phyloP scores from a whole-genome alignment of 2,797 vertebrate genomes.

The Ctenosaura bakeri region DNA sequence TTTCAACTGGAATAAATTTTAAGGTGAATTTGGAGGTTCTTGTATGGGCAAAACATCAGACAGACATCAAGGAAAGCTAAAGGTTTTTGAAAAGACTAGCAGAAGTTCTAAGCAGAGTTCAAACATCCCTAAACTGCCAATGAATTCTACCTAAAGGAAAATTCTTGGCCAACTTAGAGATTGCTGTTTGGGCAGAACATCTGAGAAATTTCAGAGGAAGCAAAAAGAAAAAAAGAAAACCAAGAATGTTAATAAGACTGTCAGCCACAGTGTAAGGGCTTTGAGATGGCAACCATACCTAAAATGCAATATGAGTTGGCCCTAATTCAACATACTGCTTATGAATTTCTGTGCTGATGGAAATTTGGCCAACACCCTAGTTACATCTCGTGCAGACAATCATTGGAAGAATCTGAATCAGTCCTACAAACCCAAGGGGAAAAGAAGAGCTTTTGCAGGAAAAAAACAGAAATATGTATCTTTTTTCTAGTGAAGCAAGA shows the following conservation, averaged over 20 bases:
- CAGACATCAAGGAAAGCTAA: neutral
- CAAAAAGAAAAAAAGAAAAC: neutral
- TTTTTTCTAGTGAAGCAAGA: slow-evolving; percentile 40
- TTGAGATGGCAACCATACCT: neutral
- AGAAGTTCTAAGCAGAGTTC: slow-evolving; percentile 2
- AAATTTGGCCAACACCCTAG: slow-evolving; percentile 13
- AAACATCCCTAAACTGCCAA: slow-evolving; percentile 7
- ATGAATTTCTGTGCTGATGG: neutral
- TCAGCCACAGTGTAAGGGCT: neutral
- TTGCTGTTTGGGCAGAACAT: slow-evolving; percentile 20
- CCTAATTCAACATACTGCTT: neutral
- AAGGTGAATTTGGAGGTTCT: neutral
- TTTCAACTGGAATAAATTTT: slow-evolving; percentile 2
- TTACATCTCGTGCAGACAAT: neutral
- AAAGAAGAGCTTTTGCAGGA: neutral
- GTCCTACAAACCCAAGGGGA: neutral
- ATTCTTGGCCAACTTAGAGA: slow-evolving; percentile 8
- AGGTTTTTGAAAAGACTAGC: slow-evolving; percentile 13
- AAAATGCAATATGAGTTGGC: neutral
- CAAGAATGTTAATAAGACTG: slow-evolving; percentile 30
- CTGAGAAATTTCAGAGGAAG: slow-evolving; percentile 23
- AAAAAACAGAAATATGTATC: slow-evolving; percentile 41
- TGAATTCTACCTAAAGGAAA: neutral
- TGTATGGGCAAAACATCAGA: neutral
- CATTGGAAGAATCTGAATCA: neutral